phyloP scores from a whole-genome alignment of 92 coral and sea anemone genomes.

The Porites evermanni region DNA sequence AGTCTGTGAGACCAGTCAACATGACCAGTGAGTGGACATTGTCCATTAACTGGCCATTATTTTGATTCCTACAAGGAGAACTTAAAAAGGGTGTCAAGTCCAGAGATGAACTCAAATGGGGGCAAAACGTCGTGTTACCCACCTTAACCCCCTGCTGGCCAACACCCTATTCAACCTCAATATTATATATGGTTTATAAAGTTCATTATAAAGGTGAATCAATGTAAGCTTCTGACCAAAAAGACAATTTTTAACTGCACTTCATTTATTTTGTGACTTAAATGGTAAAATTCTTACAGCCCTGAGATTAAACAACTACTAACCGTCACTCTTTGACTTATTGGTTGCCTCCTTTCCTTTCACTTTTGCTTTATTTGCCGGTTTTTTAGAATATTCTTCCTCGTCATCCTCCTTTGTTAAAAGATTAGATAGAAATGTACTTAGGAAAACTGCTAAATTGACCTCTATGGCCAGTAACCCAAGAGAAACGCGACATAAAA shows the following conservation, averaged over 20 bases:
- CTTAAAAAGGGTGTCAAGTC: no score
- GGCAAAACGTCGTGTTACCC: no score
- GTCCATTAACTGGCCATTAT: no score
- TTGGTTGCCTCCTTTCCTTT: background rate
- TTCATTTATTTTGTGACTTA: background rate
- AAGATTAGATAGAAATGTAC: background rate
- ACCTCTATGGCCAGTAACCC: background rate
- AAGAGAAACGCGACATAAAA: background rate
- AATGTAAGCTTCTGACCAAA: no score
- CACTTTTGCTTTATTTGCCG: slow-evolving; percentile 8
- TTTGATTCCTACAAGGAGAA: no score
- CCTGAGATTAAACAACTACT: background rate
- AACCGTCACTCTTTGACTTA: slow-evolving; percentile 29
- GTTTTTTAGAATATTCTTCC: slow-evolving; percentile 1
- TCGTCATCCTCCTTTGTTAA: slow-evolving; percentile 15
- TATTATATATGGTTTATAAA: no score
- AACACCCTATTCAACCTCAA: no score
- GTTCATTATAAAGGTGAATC: no score
- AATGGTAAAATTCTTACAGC: background rate
- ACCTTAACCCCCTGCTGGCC: no score
- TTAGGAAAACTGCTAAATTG: background rate
- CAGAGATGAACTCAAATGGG: no score
- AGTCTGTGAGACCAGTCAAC: no score
- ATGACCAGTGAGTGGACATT: no score
- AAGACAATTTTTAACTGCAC: background rate